phyloP scores from a whole-genome alignment of 1,140 invertebrate species.

The Doryteuthis pealeii region DNA sequence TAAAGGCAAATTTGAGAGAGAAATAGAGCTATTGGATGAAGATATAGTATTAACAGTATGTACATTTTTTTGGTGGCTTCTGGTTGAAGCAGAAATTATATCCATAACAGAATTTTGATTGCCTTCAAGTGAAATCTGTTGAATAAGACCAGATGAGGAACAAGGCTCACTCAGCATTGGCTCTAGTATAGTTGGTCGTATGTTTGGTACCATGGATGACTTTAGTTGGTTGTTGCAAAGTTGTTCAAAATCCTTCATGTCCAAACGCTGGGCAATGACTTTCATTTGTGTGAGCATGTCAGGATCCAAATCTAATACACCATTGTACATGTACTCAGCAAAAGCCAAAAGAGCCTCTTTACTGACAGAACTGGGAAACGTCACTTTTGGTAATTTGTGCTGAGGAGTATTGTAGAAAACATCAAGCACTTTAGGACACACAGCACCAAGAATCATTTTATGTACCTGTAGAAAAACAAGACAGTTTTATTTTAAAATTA shows the following conservation, averaged over 20 bases:
- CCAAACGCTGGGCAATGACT: background rate
- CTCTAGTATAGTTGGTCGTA: background rate
- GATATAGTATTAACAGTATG: background rate
- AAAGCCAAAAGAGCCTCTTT: background rate
- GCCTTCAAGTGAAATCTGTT: background rate
- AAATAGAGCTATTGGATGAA: background rate
- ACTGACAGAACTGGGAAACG: background rate
- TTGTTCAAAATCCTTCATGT: conserved; percentile 4
- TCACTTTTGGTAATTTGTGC: background rate
- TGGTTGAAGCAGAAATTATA: too few species aligned
- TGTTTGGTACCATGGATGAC: background rate
- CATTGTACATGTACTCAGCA: background rate
- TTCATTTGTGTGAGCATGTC: background rate
- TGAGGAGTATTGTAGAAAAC: background rate
- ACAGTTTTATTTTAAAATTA: too few species aligned
- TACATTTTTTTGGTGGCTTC: background rate
- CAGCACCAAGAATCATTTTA: background rate
- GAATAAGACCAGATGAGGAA: background rate
- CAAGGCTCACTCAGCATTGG: background rate
- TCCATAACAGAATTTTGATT: too few species aligned
- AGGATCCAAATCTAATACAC: background rate
- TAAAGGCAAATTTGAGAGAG: background rate
- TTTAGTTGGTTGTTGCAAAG: background rate
- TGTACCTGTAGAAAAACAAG: background rate
- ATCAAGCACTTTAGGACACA: background rate